Base-by-base conservation (phyloP, 2,113 vertebrate species). In the Emydocephalus ijimae region DNA sequence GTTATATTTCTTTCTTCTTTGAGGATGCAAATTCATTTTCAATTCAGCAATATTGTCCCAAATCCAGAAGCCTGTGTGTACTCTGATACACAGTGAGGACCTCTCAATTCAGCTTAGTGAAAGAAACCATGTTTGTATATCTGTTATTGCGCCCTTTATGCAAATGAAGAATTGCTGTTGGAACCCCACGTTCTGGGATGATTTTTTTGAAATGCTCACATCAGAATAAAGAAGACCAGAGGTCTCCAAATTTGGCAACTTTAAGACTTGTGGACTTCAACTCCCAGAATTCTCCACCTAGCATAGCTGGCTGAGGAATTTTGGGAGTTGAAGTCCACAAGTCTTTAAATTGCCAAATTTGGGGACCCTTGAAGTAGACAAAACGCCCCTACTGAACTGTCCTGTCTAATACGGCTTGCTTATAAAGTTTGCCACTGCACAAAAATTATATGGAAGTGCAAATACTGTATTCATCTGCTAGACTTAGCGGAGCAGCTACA, bases 401-500 rank as follows among this genome's bases (percentile, higher is more conserved):
- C 92, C 20, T n/a, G 89, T 52, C n/a, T 85, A 55, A 50, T 87
- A 93, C 24, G 52, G 21, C 89, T 5, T 56, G 43, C 18, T 11
- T 24, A 57, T 34, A 26, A 69, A 92, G 74, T 52, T 23, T 90
- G 74, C 21, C n/a, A 54, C 6, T 48, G 90, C 69, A 10, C 57
- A 21, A 39, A 50, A 0, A 0, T 85, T 74, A 12, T 29, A 56
- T 91, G 9, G 90, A 90, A 95, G 91, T 64, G 64, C 10, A 92
- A 92, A 91, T 86, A 26, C 24, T 26, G 57, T 3, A 89, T 57
- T 88, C 74, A 93, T 89, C 90, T 95, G 93, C 92, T 94, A 94
- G 94, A 5, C 21, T 39, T 39, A 91, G 90, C 91, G 90, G 91
- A 95, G 93, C 93, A 57, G 14, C 55, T 0, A 0, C 92, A 89